Evolutionary conservation across 2,113 vertebrate species (phyloP), one percentile per base, ranked within the genome.

Genomic region (Gobius niger): DNA sequence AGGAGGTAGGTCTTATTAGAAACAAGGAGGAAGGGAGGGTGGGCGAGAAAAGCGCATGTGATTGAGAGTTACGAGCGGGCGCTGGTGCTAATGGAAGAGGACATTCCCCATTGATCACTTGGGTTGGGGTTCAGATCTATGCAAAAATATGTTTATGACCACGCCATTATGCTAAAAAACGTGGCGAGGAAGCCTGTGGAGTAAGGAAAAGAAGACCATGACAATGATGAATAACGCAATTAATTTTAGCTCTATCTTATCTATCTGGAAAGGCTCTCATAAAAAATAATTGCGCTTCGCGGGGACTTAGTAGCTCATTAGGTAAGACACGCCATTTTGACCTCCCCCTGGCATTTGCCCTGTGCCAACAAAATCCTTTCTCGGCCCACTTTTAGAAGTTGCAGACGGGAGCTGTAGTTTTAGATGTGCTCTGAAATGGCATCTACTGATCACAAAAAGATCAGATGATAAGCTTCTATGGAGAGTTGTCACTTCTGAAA

Each of bases 1-100:
- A 8, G 10, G 52, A 11, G 50, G 50, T 15, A 10, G 82, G 34
- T 16, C 70, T 59, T 12, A 9, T 76, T 68, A 50, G 68, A 16
- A 68, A 68, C 18, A 34, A 24, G 64, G 46, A 42, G 68, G 10
- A 34, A 34, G 24, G 9, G 60, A 47, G 16, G 34, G 66, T n/a
- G 42, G 4, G 69, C 50, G 70, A 24, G 63, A 46, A 34, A 47
- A 57, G 72, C 40, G 50, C 56, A 15, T 59, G 56, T 82, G 77
- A 81, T 84, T 76, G 73, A 83, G 77, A 83, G 79, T 85, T 83
- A 84, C 76, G 80, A 76, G 76, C 56, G 60, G 52, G 67, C 71
- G 66, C 18, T 15, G 80, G 19, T 47, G 68, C 44, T 65, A 11
- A 34, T 34, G 24, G 24, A 34, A 46, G 66, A 52, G 50, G 49